Base-by-base conservation (phyloP, 2,797 vertebrate genomes). In the Carcharodon carcharias region DNA sequence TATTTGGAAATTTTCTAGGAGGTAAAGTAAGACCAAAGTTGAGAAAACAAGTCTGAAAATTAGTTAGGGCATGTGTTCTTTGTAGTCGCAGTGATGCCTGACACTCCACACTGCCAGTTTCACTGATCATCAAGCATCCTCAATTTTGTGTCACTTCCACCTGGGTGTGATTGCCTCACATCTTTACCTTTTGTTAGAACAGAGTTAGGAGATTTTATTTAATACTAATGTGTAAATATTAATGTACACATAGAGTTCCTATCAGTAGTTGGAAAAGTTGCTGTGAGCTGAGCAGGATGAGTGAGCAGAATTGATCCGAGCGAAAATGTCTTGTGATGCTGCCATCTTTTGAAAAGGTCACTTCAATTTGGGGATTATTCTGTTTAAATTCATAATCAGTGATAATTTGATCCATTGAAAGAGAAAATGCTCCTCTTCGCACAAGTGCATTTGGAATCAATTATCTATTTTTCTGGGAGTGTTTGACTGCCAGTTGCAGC, bases 371-470 rank as follows among this genome's bases (percentile, higher is more conserved):
- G 31, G 87, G 56, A 54, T 56, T 31, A 56, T 58, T 89, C 28
- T 12, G 31, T 54, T 92, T 40, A 65, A 93, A 93, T 93, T 65
- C 61, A 40, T 93, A 93, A 93, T 93, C 91, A 93, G 91, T 26
- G n/a, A 65, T 93, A n/a, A 93, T 93, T 65, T 65, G 18, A 65
- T 40, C 61, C 91, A 93, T 45, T 93, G 91, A 40, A 92, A 93
- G 63, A 28, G 61, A 26, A 93, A 93, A 67, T 67, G 91, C 4
- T 93, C 18, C 35, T 40, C 63, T 93, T 93, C 67, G 21, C 91
- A 93, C 58, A 93, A 65, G 11, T 45, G n/a, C 63, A 93, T 93
- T 93, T 67, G 63, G 91, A 93, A 65, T 93, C 91, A 28, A 93
- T 67, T 67, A 93, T 93, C 61, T n/a, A 93, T 61, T 93, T 93